Conservation (phyloP, 2,888 invertebrate species). For the Agapostemon virescens region DNA sequence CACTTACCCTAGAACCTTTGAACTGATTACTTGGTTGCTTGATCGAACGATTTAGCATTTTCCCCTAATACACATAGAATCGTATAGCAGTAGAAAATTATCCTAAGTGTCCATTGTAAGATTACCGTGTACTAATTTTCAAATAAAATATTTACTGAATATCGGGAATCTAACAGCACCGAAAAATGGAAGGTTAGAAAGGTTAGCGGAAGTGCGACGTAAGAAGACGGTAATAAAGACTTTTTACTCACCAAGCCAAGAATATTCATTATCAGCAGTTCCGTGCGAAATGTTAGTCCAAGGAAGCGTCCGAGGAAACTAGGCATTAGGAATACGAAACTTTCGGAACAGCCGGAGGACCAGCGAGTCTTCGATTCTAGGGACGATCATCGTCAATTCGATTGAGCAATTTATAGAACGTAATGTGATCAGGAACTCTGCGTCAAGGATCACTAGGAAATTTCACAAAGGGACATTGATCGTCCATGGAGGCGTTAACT, state of each 20-base stretch:
- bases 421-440: slow-evolving; percentile 10
- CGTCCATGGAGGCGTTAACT: slow-evolving; percentile 43
- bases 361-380: slow-evolving; percentile 31
- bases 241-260: slow-evolving; percentile 71
- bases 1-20: too few species aligned
- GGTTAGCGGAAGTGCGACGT: background rate
- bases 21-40: too few species aligned
- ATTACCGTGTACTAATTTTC: too few species aligned
- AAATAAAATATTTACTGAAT: too few species aligned
- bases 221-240: background rate
- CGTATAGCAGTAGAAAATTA: too few species aligned
- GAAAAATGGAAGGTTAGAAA: slow-evolving; percentile 5
- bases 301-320: slow-evolving; percentile 64
- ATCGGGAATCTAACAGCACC: too few species aligned
- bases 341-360: slow-evolving; percentile 36
- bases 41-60: too few species aligned
- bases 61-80: too few species aligned
- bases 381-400: slow-evolving; percentile 48
- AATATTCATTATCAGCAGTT: slow-evolving; percentile 73
- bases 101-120: too few species aligned
- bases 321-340: slow-evolving; percentile 63
- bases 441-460: slow-evolving; percentile 15
- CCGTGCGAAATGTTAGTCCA: slow-evolving; percentile 70
- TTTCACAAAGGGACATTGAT: slow-evolving; percentile 20
- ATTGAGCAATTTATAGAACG: background rate